Evolutionary conservation across 2,113 vertebrate genomes (phyloP).

Genomic region (Cavia aperea): DNA sequence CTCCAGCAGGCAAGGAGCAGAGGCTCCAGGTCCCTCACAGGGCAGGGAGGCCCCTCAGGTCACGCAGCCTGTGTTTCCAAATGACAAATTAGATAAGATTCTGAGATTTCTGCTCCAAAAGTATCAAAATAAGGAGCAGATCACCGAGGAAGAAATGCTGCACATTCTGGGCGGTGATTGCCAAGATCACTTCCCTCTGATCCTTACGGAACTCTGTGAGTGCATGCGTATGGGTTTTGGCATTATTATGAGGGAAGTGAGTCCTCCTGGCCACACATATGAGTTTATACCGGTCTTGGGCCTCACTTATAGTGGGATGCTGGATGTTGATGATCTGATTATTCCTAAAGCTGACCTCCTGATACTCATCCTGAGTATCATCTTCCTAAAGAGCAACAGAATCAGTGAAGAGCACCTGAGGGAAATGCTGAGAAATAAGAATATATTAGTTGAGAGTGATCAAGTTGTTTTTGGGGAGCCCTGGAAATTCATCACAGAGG

Average conservation of each 20-base stretch:
- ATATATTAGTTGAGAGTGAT: too few relatives aligned
- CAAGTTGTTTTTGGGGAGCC: too few relatives aligned
- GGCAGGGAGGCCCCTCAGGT: neutral
- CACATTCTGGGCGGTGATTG: neutral
- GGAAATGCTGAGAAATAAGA: too few relatives aligned
- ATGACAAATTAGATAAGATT: neutral
- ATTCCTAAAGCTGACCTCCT: too few relatives aligned
- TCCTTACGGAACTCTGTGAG: neutral
- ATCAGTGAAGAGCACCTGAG: too few relatives aligned
- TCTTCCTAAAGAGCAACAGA: too few relatives aligned
- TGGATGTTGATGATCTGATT: too few relatives aligned
- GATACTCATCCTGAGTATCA: too few relatives aligned
- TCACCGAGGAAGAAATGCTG: neutral
- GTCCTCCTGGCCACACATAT: neutral
- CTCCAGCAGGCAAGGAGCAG: neutral
- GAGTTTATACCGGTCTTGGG: neutral
- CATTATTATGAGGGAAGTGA: neutral
- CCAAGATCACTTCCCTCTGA: neutral
- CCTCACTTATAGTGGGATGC: neutral
- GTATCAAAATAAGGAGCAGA: neutral
- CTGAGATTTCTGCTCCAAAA: neutral
- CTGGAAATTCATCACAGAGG: too few relatives aligned
- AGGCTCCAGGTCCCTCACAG: neutral
- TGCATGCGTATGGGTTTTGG: neutral
- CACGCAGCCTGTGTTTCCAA: neutral